phyloP scores from a whole-genome alignment of 2,888 invertebrate genomes.

The Callinectes sapidus region DNA sequence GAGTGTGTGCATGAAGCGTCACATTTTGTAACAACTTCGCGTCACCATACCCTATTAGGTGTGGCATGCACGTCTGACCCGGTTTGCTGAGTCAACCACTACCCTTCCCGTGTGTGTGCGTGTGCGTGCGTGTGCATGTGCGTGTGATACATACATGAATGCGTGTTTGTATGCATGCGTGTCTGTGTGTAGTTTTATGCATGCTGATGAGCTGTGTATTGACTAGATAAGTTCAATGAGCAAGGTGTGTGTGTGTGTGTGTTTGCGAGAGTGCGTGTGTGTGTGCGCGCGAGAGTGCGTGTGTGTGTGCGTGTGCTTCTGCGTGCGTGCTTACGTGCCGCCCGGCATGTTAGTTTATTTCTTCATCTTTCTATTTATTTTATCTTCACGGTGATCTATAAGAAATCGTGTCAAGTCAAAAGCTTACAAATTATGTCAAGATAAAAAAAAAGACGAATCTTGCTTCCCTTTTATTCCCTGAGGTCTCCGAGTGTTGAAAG shows the following conservation, averaged over 20 bases:
- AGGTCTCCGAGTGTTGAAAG: too few relatives aligned
- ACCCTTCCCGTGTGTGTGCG: slow-evolving; percentile 15
- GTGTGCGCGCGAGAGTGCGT: slow-evolving; percentile 15
- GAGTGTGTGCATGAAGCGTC: not conserved
- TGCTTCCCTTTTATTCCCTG: too few relatives aligned
- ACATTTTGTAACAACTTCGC: slow-evolving; percentile 11
- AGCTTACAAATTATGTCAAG: not conserved
- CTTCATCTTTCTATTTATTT: not conserved
- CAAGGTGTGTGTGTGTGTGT: not conserved
- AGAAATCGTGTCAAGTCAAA: not conserved
- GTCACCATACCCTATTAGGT: not conserved
- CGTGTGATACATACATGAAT: not conserved
- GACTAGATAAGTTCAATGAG: not conserved
- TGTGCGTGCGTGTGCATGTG: not conserved
- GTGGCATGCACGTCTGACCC: slow-evolving; percentile 29
- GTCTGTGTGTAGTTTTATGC: not conserved
- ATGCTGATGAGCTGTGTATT: not conserved
- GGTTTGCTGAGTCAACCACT: not conserved
- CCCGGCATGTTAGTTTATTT: not conserved
- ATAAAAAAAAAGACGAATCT: too few relatives aligned
- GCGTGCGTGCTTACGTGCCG: not conserved
- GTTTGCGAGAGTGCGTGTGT: slow-evolving; percentile 3
- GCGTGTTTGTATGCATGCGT: not conserved
- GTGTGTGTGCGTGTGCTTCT: slow-evolving; percentile 6
- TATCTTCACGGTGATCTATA: not conserved